These are phyloP conservation scores for Sympetrum striolatum DNA, from an alignment of 2,888 invertebrate species.

Conservation along the genomic window DNA sequence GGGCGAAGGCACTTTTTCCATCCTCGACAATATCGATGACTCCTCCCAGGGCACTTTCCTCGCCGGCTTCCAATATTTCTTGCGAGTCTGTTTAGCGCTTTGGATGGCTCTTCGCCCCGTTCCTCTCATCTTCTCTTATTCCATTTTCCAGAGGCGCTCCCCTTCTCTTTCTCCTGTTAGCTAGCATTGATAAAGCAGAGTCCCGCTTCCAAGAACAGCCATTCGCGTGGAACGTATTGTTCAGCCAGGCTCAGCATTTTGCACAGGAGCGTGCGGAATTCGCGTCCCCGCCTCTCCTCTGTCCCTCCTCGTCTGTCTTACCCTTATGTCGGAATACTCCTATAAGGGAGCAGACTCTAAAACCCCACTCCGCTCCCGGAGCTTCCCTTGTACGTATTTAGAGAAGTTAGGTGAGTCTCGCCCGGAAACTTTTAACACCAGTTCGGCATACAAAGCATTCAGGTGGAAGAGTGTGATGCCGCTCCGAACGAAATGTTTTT, in stretches of 20 bases:
- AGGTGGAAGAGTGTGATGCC: slow-evolving; percentile 18
- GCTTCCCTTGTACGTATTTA: slow-evolving; percentile 23
- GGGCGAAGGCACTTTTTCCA: background rate
- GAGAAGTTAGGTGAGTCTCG: slow-evolving; percentile 33
- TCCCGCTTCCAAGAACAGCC: slow-evolving; percentile 39
- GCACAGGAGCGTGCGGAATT: slow-evolving; percentile 40
- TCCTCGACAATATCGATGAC: slow-evolving; percentile 25
- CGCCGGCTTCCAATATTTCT: slow-evolving; percentile 17
- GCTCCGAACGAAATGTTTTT: slow-evolving; percentile 6
- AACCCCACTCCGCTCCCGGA: background rate
- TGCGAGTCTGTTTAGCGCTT: slow-evolving; percentile 8
- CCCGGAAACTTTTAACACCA: slow-evolving; percentile 39
- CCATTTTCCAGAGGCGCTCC: background rate
- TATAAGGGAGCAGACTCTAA: slow-evolving; percentile 18
- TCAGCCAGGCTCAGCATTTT: slow-evolving; percentile 36
- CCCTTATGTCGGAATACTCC: slow-evolving; percentile 9
- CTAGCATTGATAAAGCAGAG: slow-evolving; percentile 26
- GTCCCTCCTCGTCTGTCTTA: background rate
- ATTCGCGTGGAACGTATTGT: slow-evolving; percentile 42
- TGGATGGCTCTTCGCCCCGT: slow-evolving; percentile 5
- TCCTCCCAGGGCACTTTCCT: slow-evolving; percentile 3
- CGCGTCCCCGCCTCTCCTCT: background rate
- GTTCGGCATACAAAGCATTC: slow-evolving; percentile 43
- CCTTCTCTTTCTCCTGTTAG: slow-evolving; percentile 5
- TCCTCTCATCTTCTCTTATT: background rate